These are phyloP conservation scores for Penaeus vannamei DNA, from an alignment of 1,140 invertebrate species.

Conservation along the genomic window DNA sequence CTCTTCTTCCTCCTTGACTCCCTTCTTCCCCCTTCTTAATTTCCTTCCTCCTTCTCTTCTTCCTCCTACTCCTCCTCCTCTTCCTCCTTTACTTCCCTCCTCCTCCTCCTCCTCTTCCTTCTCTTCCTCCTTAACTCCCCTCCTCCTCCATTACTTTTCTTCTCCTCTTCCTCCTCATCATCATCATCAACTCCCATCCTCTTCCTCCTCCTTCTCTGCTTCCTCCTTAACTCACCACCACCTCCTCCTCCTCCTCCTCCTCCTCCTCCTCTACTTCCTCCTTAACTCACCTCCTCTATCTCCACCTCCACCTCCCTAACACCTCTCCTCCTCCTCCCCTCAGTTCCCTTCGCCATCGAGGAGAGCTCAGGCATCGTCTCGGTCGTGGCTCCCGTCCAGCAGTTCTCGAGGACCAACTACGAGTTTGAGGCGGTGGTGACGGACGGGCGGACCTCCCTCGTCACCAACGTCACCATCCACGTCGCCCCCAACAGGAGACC, in stretches of 20 bases:
- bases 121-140: too few species aligned
- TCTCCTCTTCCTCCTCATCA: too few species aligned
- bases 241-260: neutral
- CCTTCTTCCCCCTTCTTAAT: too few species aligned
- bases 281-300: neutral
- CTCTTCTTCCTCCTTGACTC: too few species aligned
- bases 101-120: too few species aligned
- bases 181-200: neutral
- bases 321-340: conserved; percentile 69
- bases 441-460: conserved; percentile 75
- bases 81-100: too few species aligned
- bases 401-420: conserved; percentile 80
- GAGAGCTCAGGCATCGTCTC: conserved; percentile 89
- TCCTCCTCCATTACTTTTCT: too few species aligned
- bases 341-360: conserved; percentile 92
- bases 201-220: neutral
- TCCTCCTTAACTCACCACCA: neutral
- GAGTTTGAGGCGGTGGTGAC: conserved; percentile 87
- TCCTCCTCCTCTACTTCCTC: neutral
- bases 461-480: conserved; percentile 87
- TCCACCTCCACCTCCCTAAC: conserved; percentile 68
- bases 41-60: too few species aligned
- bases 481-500: conserved; percentile 77
- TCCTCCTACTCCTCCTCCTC: too few species aligned
- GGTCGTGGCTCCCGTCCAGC: conserved; percentile 82